These are phyloP conservation scores for Ruditapes philippinarum DNA, from an alignment of 1,140 invertebrate species.

Conservation along the genomic window DNA sequence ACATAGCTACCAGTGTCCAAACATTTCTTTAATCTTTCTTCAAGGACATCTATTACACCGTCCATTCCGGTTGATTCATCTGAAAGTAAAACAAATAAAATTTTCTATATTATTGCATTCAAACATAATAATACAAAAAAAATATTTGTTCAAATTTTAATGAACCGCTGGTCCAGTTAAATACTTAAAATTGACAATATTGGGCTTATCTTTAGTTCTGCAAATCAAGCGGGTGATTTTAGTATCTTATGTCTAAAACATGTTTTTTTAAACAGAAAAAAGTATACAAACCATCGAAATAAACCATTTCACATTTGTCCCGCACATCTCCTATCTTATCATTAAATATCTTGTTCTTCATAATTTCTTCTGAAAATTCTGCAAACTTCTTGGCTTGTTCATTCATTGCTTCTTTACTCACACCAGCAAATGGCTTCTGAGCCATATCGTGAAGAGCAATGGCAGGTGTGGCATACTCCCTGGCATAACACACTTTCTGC, in stretches of 20 bases:
- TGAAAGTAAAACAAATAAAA: background rate
- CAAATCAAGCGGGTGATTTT: too few species aligned
- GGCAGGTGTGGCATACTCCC: conserved; percentile 45
- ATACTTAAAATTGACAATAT: too few species aligned
- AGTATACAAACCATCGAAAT: conserved; percentile 36
- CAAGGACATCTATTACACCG: background rate
- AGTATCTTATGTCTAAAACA: too few species aligned
- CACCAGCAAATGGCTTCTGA: background rate
- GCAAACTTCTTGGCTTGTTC: conserved; percentile 12
- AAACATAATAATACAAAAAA: too few species aligned
- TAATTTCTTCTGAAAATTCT: background rate
- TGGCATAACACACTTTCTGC: conserved; percentile 42
- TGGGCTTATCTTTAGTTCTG: too few species aligned
- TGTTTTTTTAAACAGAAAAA: too few species aligned
- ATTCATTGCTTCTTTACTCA: conserved; percentile 21
- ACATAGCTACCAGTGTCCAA: background rate
- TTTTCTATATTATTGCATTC: too few species aligned
- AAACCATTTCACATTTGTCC: conserved; percentile 41
- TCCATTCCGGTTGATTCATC: background rate
- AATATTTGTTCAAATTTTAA: too few species aligned
- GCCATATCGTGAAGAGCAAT: conserved; percentile 26
- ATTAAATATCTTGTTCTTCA: conserved; percentile 7
- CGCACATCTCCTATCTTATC: conserved; percentile 2
- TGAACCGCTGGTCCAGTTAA: too few species aligned
- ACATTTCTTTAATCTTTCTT: background rate